Evolutionary conservation across 2,113 vertebrate species (phyloP).

Genomic region (Scomber japonicus): DNA sequence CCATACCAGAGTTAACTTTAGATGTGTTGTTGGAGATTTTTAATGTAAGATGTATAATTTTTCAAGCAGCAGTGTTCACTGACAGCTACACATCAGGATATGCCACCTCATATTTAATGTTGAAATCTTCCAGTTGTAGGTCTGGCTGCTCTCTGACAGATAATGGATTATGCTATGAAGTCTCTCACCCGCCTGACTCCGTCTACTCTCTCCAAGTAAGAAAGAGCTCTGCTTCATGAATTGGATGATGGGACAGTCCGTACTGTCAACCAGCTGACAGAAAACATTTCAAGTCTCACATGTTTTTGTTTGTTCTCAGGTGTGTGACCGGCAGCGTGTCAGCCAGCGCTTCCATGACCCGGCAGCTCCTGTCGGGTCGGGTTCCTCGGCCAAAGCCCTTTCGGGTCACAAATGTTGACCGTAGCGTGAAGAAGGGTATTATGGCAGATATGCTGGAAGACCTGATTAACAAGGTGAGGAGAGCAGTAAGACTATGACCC

Average conservation of each 20-base stretch:
- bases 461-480: conserved; percentile 89
- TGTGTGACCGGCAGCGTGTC: conserved; percentile 86
- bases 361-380: conserved; percentile 85
- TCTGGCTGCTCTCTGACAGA: conserved; percentile 20
- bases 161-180: conserved; percentile 90
- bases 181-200: conserved; percentile 86
- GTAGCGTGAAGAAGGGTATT: conserved; percentile 83
- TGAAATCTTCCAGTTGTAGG: conserved; percentile 10
- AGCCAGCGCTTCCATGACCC: conserved; percentile 88
- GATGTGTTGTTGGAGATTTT: background rate
- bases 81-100: background rate
- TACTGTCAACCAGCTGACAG: background rate
- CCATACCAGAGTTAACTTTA: background rate
- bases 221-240: conserved; percentile 69
- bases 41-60: background rate
- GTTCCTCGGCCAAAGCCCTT: conserved; percentile 82
- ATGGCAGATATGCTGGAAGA: conserved; percentile 85
- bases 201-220: conserved; percentile 89
- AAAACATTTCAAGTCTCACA: background rate
- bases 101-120: background rate
- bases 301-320: conserved; percentile 64
- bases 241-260: background rate
- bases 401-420: conserved; percentile 88
- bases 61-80: background rate
- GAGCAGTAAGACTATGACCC: background rate